A percentile compares a stretch with the other conserved stretches of the same genome.
These are phyloP conservation scores for Crocidura indochinensis DNA, from an alignment of 2,797 vertebrate species.

Conservation along the genomic window DNA sequence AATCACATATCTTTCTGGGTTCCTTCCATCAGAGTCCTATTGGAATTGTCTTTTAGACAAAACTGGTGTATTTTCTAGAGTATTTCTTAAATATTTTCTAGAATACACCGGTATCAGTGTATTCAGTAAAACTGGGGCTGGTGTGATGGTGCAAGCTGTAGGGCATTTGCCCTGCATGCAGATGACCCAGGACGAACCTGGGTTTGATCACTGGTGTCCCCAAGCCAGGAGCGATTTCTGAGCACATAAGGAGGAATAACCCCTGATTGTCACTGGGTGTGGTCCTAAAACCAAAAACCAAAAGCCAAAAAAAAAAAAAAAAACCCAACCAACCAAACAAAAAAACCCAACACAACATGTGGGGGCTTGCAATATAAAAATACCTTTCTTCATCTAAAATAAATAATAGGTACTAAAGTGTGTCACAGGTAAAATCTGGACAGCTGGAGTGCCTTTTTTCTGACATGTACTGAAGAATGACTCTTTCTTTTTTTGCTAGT, in stretches of 20 bases:
- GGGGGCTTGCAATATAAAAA: slow-evolving; percentile 23
- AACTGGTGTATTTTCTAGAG: too few relatives aligned
- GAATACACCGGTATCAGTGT: neutral
- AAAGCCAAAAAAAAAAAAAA: too few relatives aligned
- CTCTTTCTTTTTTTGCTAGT: slow-evolving; percentile 59
- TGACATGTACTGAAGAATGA: neutral
- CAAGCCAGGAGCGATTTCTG: too few relatives aligned
- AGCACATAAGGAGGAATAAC: too few relatives aligned
- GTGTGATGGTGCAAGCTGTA: too few relatives aligned
- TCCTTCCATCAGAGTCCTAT: slow-evolving; percentile 35
- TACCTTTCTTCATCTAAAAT: slow-evolving; percentile 39
- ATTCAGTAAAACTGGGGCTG: too few relatives aligned
- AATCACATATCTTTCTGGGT: slow-evolving; percentile 27
- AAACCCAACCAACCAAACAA: neutral
- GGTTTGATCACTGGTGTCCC: too few relatives aligned
- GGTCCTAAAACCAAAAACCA: too few relatives aligned
- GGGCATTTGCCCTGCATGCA: too few relatives aligned
- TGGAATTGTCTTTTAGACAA: slow-evolving; percentile 42
- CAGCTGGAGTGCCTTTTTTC: slow-evolving; percentile 28
- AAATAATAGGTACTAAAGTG: slow-evolving; percentile 58
- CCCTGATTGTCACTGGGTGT: too few relatives aligned
- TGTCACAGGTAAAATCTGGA: neutral
- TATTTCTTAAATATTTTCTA: too few relatives aligned
- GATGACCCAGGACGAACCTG: too few relatives aligned
- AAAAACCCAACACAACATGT: neutral